These are phyloP conservation scores for Unio delphinus DNA, from an alignment of 2,888 invertebrate species.

Conservation along the genomic window DNA sequence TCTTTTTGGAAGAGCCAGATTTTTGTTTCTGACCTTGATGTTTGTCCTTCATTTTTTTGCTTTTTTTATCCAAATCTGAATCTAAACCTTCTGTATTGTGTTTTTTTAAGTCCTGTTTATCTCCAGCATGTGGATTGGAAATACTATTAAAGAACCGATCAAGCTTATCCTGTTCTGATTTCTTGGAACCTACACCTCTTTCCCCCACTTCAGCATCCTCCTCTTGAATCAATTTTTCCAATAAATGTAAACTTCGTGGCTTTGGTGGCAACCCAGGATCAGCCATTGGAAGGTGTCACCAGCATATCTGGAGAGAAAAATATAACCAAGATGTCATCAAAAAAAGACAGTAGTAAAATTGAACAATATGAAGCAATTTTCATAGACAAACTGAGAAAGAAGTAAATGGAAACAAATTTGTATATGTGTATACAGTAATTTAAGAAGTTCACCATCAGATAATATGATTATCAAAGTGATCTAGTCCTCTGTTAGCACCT, in stretches of 20 bases:
- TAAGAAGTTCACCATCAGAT: no score
- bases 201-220: constrained; percentile 22
- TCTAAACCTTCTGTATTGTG: constrained; percentile 20
- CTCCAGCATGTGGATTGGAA: background rate
- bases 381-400: no score
- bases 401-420: no score
- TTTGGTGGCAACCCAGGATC: constrained; percentile 35
- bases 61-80: constrained; percentile 31
- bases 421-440: no score
- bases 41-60: constrained; percentile 7
- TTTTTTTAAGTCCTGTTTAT: constrained; percentile 17
- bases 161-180: no score
- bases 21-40: constrained; percentile 13
- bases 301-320: constrained; percentile 18
- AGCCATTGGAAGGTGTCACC: constrained; percentile 16
- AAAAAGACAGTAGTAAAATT: no score
- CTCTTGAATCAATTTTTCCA: constrained; percentile 42
- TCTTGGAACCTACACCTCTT: background rate
- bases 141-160: no score
- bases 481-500: no score
- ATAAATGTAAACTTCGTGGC: constrained; percentile 33
- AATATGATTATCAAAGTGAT: no score
- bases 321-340: background rate
- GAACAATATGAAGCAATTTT: no score
- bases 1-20: constrained; percentile 32